Evolutionary conservation across 1,140 invertebrate genomes (phyloP), one percentile per base, ranked within the genome.

Genomic region (Batillaria attramentaria): DNA sequence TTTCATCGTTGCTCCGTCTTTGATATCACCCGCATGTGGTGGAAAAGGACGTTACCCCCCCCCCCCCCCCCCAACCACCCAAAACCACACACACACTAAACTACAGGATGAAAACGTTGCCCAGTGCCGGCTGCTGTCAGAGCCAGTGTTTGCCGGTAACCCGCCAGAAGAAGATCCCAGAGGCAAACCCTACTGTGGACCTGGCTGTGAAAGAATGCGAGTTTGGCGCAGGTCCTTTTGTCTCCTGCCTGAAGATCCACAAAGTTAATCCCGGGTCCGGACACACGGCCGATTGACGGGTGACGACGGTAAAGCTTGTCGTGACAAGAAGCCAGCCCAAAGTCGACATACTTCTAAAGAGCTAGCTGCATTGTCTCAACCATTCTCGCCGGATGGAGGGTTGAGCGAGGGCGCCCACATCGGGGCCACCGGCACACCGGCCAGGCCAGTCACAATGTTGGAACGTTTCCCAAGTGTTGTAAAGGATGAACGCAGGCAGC

Each of bases 191-290:
- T n/a, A n/a, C n/a, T n/a, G n/a, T n/a, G n/a, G n/a, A n/a, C 57
- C 24, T 13, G 57, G 20, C 31, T n/a, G 57, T 28, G 20, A 60
- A 60, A 60, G 35, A 37, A 70, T 70, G 37, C 68, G 37, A 42
- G 37, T n/a, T 70, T 39, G 24, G 41, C 39, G 20, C 68, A 42
- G 68, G 37, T 70, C 68, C 68, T 42, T 41, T 70, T 70, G 68
- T 70, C 20, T 13, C 35, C 13, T n/a, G 54, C 20, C 50, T 73
- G 28, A 57, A 50, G 72, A 73, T 57, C 46, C 54, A 73, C 72
- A 73, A 43, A 73, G 72, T 33, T 73, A 73, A 73, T 73, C 72
- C 72, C 37, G 20, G 33, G 31, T 28, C 28, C 54, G 37, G 50
- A 57, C 33, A 69, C 16, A 5, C 6, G 37, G 66, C 6, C 20